Evolutionary conservation across 2,888 invertebrate genomes (phyloP).

Genomic region (Leptura quadrifasciata): DNA sequence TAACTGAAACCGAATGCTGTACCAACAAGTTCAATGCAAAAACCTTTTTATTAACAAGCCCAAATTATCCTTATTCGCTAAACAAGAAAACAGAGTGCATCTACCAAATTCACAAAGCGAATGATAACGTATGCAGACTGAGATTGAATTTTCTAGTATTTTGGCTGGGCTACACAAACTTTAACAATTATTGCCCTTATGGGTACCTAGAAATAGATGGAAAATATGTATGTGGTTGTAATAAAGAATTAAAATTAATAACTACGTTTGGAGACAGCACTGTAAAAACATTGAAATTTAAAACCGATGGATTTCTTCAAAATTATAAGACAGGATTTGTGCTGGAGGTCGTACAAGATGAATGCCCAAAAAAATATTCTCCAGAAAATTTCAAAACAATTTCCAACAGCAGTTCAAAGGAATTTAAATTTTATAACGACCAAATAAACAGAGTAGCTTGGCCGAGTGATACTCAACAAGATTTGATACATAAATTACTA

Average conservation of each 20-base stretch:
- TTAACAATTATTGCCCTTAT: conserved; percentile 70
- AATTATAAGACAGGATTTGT: conserved; percentile 75
- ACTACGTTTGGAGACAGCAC: conserved; percentile 67
- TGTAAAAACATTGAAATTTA: conserved; percentile 74
- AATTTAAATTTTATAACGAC: conserved; percentile 52
- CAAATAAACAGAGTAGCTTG: conserved; percentile 59
- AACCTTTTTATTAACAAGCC: conserved; percentile 76
- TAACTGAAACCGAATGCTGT: conserved; percentile 69
- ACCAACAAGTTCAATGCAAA: conserved; percentile 71
- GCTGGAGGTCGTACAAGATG: conserved; percentile 77
- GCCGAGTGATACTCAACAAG: conserved; percentile 53
- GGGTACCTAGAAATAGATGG: conserved; percentile 78
- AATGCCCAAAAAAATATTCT: conserved; percentile 72
- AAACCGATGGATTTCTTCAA: conserved; percentile 71
- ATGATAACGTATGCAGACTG: conserved; percentile 74
- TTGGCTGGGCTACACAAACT: conserved; percentile 72
- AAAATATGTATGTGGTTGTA: conserved; percentile 77
- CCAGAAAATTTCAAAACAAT: conserved; percentile 47
- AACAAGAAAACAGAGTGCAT: conserved; percentile 73
- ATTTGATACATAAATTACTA: conserved; percentile 56
- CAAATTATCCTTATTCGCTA: conserved; percentile 76
- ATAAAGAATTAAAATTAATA: conserved; percentile 71
- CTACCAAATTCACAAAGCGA: conserved; percentile 74
- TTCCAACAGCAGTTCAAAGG: conserved; percentile 12
- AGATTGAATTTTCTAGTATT: conserved; percentile 77